Conservation (phyloP, 2,888 invertebrate genomes). For the Gisinianus flammeolus region DNA sequence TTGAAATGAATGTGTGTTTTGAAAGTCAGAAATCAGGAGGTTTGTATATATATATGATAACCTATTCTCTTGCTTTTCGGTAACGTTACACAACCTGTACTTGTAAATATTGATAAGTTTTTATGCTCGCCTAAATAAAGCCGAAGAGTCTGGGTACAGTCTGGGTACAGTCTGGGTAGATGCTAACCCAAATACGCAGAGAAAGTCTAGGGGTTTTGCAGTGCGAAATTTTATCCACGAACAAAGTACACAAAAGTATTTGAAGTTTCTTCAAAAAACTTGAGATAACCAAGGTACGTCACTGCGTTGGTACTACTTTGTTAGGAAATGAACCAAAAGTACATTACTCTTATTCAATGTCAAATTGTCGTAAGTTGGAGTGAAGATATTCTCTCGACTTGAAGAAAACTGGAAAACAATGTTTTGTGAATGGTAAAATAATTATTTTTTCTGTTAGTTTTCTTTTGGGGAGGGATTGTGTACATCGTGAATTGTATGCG, state of each 20-base stretch:
- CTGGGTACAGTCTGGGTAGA: too few relatives aligned
- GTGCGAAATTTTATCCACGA: neutral
- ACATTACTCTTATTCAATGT: slow-evolving; percentile 32
- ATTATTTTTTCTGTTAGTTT: neutral
- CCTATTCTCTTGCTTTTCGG: too few relatives aligned
- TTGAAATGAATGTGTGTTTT: too few relatives aligned
- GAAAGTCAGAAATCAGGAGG: too few relatives aligned
- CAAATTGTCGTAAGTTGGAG: slow-evolving; percentile 1
- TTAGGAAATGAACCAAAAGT: slow-evolving; percentile 9
- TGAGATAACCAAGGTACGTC: slow-evolving; percentile 13
- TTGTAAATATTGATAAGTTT: too few relatives aligned
- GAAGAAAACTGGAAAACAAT: slow-evolving; percentile 7
- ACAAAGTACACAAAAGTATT: neutral
- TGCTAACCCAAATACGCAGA: neutral
- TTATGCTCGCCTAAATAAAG: too few relatives aligned
- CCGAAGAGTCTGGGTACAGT: too few relatives aligned
- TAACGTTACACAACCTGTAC: too few relatives aligned
- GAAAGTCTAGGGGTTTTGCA: neutral
- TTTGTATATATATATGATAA: too few relatives aligned
- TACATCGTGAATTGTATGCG: neutral
- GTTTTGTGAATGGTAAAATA: neutral
- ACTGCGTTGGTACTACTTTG: neutral
- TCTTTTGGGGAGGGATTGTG: neutral
- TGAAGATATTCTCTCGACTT: neutral
- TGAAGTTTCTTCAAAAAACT: neutral